Base-by-base conservation (phyloP, 2,113 vertebrate species). In the Nematolebias whitei region DNA sequence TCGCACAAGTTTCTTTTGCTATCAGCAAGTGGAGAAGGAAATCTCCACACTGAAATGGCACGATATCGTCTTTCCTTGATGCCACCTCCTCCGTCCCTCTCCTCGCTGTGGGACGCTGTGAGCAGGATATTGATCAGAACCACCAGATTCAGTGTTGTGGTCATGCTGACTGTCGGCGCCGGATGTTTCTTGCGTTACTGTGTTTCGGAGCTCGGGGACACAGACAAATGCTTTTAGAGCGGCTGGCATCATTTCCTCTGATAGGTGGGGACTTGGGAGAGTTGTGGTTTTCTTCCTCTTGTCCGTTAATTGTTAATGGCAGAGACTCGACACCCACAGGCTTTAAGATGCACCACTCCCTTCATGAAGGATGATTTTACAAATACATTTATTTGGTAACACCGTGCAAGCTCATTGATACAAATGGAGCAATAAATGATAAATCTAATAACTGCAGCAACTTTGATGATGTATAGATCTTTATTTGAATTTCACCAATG, bases 141-240 rank as follows among this genome's bases (percentile, higher is more conserved):
- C 64, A 39, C 24, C 11, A 43, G 67, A 76, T 44, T 70, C 64
- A 32, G 80, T 62, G 70, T 63, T 84, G 74, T 58, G 78, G 78
- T 76, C 32, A 15, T 59, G 68, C 63, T 69, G 49, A 78, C 83
- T 72, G 72, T 83, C 69, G 1, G 44, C 63, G 57, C 71, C 48
- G 81, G 79, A 77, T 86, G 79, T 88, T 78, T 72, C 80, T 62
- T 63, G 62, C 78, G 58, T 81, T 81, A 64, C 67, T 50, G 60
- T 24, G 63, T 66, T 64, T 72, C 54, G 43, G 54, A 63, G 53
- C 26, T 71, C 18, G 45, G 74, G 65, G 74, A 76, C 69, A 67
- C 65, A 66, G 70, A 63, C 56, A 48, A 67, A 20, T 35, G 79
- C 85, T 75, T 72, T 70, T 62, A 78, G 70, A 79, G 44, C 1